These are phyloP conservation scores for Callyntrura guangdongensis DNA, from an alignment of 2,888 invertebrate species.

Conservation along the genomic window DNA sequence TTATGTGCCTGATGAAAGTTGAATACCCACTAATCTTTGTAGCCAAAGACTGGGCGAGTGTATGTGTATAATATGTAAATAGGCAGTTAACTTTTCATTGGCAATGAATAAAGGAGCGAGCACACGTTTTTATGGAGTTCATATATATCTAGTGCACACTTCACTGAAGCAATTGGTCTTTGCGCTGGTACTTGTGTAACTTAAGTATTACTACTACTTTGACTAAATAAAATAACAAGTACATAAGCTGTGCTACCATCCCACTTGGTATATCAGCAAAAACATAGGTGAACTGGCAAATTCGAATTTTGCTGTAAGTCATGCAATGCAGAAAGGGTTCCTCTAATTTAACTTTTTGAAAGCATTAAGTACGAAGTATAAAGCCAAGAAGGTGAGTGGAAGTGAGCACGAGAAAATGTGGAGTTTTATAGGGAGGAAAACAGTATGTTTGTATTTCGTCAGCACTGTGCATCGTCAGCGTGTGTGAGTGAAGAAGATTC, in stretches of 20 bases:
- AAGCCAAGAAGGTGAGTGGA: slow-evolving; percentile 16
- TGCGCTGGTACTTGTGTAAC: background rate
- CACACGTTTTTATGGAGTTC: slow-evolving; percentile 42
- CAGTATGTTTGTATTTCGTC: background rate
- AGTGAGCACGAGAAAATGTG: background rate
- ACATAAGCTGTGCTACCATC: background rate
- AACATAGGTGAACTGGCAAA: background rate
- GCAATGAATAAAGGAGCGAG: slow-evolving; percentile 4
- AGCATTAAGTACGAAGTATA: background rate
- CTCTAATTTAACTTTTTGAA: slow-evolving; percentile 20
- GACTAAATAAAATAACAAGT: slow-evolving; percentile 25
- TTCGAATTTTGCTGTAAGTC: background rate
- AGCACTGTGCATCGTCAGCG: background rate
- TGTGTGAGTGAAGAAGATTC: slow-evolving; percentile 51
- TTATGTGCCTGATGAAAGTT: background rate
- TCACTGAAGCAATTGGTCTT: slow-evolving; percentile 50
- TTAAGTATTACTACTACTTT: background rate
- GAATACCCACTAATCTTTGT: slow-evolving; percentile 40
- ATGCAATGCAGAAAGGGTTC: background rate
- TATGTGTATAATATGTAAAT: slow-evolving; percentile 32
- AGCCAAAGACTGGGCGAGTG: background rate
- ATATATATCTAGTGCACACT: slow-evolving; percentile 40
- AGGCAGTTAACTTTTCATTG: slow-evolving; percentile 57
- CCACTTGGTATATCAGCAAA: background rate
- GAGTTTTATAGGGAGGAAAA: slow-evolving; percentile 27